Conservation (phyloP, 2,888 invertebrate genomes). For the Anorthoa munda region DNA sequence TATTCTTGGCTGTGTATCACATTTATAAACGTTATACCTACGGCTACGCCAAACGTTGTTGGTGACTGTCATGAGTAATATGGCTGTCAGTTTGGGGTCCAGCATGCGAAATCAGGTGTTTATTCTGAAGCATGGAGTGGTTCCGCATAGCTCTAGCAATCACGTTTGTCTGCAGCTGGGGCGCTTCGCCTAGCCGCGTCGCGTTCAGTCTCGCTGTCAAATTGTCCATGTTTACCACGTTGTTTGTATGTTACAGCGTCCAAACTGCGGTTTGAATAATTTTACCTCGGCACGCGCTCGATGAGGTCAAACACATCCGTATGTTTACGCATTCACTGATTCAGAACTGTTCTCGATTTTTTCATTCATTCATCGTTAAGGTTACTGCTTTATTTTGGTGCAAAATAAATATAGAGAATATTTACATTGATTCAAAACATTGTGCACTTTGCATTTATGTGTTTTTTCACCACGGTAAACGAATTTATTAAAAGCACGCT, state of each 20-base stretch:
- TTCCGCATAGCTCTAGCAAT: conserved; percentile 66
- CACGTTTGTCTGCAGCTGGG: conserved; percentile 70
- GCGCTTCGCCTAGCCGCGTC: conserved; percentile 51
- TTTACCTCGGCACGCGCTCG: conserved; percentile 23
- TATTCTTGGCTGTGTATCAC: conserved; percentile 8
- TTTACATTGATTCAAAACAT: conserved; percentile 26
- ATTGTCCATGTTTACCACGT: conserved; percentile 67
- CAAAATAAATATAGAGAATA: conserved; percentile 29
- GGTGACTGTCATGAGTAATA: conserved; percentile 7
- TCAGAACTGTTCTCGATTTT: conserved; percentile 17
- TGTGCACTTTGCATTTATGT: conserved; percentile 20
- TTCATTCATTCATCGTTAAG: conserved; percentile 21
- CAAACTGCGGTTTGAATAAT: conserved; percentile 56
- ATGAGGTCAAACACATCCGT: conserved; percentile 33
- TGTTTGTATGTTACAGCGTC: conserved; percentile 46
- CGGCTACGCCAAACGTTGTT: neutral
- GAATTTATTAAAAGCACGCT: conserved; percentile 26
- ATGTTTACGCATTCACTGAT: conserved; percentile 16
- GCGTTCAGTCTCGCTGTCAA: conserved; percentile 65
- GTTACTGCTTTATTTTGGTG: conserved; percentile 24
- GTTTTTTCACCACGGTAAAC: conserved; percentile 1
- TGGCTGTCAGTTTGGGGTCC: conserved; percentile 39
- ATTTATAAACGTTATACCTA: neutral
- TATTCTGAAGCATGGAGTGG: conserved; percentile 58
- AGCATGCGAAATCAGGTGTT: conserved; percentile 56